Evolutionary conservation across 2,113 vertebrate genomes (phyloP), one percentile per base, ranked within the genome.

Genomic region (Passer domesticus): DNA sequence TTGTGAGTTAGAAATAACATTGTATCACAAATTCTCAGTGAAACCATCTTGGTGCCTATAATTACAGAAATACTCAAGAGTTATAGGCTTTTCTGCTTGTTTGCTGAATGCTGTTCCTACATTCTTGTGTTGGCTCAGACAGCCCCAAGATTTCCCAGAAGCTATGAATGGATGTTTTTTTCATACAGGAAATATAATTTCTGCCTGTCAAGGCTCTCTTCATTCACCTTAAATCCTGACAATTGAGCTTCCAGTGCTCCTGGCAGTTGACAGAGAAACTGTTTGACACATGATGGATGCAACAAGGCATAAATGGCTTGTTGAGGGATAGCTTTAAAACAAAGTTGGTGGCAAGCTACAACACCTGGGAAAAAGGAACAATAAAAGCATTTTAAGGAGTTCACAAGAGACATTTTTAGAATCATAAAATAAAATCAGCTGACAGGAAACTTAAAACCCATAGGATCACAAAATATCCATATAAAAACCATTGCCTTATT

Each of bases 151-250:
- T 53, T 84, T 94, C 37, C 33, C 37, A 62, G 46, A 89, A 92
- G 75, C 46, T 62, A 72, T 89, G 80, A 93, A 92, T 83, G 60
- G 74, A 68, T 79, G 37, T 41, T 41, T 81, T 63, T 59, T 46
- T 82, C 24, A 23, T 44, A 75, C 6, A 13, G 77, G 92, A 94
- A 94, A 69, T 41, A 78, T 49, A 0, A 76, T 49, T 89, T 95
- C 82, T 90, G 67, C 70, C 75, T 94, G 91, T 90, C 87, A 95
- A 74, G 59, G 33, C 1, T 5, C 68, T 69, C 70, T 86, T 87
- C 59, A 66, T 91, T 90, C 94, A 91, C 75, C 80, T 91, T 88
- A 91, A 94, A 87, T 94, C 78, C 78, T 89, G 58, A 87, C 89
- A 87, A 66, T 53, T 66, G 59, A 76, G 81, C 46, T 83, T 85